A percentile compares a stretch with the other conserved stretches of the same genome.
phyloP scores from a whole-genome alignment of 1,140 invertebrate species.

The Calephelis nemesis region DNA sequence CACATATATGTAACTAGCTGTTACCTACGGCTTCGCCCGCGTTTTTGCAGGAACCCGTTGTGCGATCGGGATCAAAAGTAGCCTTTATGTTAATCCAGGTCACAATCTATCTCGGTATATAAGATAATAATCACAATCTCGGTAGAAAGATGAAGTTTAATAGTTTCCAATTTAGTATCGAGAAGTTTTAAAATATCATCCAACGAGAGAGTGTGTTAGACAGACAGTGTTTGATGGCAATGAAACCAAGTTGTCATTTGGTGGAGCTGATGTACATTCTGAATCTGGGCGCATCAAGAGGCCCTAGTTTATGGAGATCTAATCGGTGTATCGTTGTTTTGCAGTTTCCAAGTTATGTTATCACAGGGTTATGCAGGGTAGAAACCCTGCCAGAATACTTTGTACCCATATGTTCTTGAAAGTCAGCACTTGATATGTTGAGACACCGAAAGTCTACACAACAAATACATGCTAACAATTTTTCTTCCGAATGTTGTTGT shows the following conservation, averaged over 20 bases:
- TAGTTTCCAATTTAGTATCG: not conserved
- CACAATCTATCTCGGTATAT: no score
- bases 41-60: no score
- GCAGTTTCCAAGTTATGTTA: not conserved
- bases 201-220: not conserved
- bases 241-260: not conserved
- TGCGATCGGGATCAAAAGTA: no score
- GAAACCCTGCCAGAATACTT: not conserved
- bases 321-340: not conserved
- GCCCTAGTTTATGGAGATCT: not conserved
- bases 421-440: not conserved
- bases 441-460: conserved; percentile 14
- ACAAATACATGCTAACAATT: conserved; percentile 6
- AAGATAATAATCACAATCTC: not conserved
- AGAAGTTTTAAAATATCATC: not conserved
- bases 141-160: not conserved
- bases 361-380: not conserved
- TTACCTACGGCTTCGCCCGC: no score
- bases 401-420: not conserved
- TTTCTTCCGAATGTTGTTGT: not conserved
- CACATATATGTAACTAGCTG: no score
- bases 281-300: not conserved
- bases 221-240: no score
- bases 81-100: no score
- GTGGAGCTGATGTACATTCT: not conserved